A percentile compares a stretch with the other conserved stretches of the same genome.
These are phyloP conservation scores for Gordius sp. DNA, from an alignment of 2,888 invertebrate species.

Conservation along the genomic window DNA sequence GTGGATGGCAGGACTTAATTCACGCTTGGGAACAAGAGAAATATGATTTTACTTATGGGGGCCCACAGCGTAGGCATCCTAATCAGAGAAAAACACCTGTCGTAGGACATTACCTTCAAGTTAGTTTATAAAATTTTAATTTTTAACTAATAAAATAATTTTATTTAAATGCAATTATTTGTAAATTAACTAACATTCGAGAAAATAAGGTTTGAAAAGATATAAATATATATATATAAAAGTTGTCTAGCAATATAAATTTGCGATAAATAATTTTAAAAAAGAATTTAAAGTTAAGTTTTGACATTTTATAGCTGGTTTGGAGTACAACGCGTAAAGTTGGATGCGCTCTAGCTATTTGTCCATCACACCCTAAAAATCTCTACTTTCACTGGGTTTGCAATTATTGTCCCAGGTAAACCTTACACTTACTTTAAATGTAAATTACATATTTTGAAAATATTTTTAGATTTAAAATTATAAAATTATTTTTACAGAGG, in stretches of 20 bases:
- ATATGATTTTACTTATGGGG: background rate
- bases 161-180: background rate
- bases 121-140: background rate
- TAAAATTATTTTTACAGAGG: background rate
- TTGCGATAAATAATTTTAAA: background rate
- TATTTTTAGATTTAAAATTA: background rate
- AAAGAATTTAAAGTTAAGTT: background rate
- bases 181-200: background rate
- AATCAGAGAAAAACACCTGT: background rate
- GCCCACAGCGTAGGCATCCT: background rate
- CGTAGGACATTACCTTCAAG: constrained; percentile 3
- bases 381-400: constrained; percentile 8
- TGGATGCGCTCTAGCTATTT: background rate
- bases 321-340: background rate
- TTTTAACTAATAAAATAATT: background rate
- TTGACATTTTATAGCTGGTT: background rate
- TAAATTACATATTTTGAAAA: background rate
- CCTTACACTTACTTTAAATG: background rate
- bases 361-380: background rate
- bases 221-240: background rate
- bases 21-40: background rate
- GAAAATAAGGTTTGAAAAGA: background rate
- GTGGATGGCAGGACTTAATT: constrained; percentile 1
- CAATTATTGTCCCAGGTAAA: constrained; percentile 10
- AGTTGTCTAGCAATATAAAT: background rate